Evolutionary conservation across 2,113 vertebrate species (phyloP).

Genomic region (Ictalurus punctatus): DNA sequence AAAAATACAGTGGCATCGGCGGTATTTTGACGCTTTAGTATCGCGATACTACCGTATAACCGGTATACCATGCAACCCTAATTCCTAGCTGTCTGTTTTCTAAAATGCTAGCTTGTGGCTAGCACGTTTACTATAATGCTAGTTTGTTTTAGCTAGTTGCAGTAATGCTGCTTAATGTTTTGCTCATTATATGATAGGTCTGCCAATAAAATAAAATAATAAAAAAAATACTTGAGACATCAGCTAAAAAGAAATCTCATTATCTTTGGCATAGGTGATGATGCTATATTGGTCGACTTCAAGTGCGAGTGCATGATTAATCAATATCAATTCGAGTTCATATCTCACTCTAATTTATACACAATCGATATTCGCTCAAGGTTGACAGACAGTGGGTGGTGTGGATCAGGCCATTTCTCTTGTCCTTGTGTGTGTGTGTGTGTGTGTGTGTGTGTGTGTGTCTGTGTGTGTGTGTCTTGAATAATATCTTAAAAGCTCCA

Average conservation of each 20-base stretch:
- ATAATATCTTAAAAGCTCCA: not conserved
- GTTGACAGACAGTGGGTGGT: not conserved
- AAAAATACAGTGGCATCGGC: no score
- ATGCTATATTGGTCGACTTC: not conserved
- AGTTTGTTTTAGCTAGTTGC: not conserved
- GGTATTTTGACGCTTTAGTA: no score
- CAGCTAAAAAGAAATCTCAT: not conserved
- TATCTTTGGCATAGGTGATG: not conserved
- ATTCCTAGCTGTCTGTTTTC: not conserved
- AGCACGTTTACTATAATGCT: not conserved
- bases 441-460: not conserved
- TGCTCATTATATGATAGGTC: not conserved
- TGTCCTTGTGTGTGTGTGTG: not conserved
- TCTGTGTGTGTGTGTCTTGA: not conserved
- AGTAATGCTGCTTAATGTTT: not conserved
- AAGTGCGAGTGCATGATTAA: conserved; percentile 1
- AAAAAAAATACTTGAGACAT: not conserved
- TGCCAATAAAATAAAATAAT: not conserved
- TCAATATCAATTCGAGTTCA: conserved; percentile 24
- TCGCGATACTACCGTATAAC: no score
- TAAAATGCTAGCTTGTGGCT: not conserved
- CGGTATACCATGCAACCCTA: no score
- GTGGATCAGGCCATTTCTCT: conserved; percentile 14
- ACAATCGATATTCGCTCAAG: conserved; percentile 26
- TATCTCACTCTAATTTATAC: conserved; percentile 26